Evolutionary conservation across 2,888 invertebrate species (phyloP).

Genomic region (Heliconius cydno): DNA sequence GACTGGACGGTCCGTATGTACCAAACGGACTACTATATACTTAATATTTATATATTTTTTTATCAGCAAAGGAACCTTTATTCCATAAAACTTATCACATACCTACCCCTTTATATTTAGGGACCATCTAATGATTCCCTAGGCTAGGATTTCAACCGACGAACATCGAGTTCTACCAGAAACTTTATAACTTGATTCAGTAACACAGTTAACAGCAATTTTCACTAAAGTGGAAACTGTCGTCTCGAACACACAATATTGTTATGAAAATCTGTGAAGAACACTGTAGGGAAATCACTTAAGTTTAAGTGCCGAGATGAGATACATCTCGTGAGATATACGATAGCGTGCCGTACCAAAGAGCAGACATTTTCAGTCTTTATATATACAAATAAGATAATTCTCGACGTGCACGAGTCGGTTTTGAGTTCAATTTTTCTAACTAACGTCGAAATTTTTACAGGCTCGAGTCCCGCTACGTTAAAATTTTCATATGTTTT

Average conservation of each 20-base stretch:
- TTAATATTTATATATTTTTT: too few relatives aligned
- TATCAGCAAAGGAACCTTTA: too few relatives aligned
- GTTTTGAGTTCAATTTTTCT: not conserved
- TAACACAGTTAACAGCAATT: not conserved
- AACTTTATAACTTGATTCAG: not conserved
- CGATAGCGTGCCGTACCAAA: not conserved
- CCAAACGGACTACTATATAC: too few relatives aligned
- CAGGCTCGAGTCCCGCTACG: not conserved
- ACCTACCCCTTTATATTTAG: too few relatives aligned
- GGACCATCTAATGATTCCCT: too few relatives aligned
- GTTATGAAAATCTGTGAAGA: slow-evolving; percentile 3
- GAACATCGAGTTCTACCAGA: not conserved
- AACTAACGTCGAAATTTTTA: not conserved
- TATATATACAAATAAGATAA: not conserved
- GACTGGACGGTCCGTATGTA: too few relatives aligned
- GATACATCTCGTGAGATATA: slow-evolving; percentile 15
- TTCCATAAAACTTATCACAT: too few relatives aligned
- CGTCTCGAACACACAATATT: not conserved
- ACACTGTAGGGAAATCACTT: slow-evolving; percentile 19
- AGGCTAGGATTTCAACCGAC: not conserved
- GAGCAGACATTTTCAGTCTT: not conserved
- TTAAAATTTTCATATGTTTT: not conserved
- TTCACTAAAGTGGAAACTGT: not conserved
- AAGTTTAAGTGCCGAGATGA: slow-evolving; percentile 6
- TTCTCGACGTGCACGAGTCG: not conserved